Percentiles rank a stretch among this genome's conserved stretches.
phyloP scores from a whole-genome alignment of 2,888 invertebrate genomes.

The Creontiades dilutus region DNA sequence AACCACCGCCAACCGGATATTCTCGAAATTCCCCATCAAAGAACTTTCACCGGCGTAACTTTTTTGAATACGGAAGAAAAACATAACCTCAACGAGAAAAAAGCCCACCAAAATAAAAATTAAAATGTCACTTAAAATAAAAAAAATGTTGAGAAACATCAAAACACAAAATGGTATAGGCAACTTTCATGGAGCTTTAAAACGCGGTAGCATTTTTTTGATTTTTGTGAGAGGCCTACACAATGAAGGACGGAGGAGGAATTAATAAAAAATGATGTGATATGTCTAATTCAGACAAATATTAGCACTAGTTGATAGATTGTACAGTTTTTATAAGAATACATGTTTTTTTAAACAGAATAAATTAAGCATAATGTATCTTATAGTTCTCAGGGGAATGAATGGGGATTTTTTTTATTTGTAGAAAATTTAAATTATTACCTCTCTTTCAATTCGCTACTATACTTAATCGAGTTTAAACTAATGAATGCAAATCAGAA shows the following conservation, averaged over 20 bases:
- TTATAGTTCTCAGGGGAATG: not conserved
- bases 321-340: slow-evolving; percentile 38
- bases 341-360: not conserved
- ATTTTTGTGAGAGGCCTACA: not conserved
- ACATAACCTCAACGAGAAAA: not conserved
- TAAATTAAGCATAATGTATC: too few species aligned
- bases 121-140: not conserved
- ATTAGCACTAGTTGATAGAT: not conserved
- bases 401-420: not conserved
- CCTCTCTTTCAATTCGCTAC: too few species aligned
- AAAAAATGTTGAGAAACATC: not conserved
- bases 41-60: slow-evolving; percentile 50
- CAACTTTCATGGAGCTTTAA: slow-evolving; percentile 33
- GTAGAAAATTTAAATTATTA: too few species aligned
- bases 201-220: not conserved
- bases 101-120: not conserved
- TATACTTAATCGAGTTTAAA: too few species aligned
- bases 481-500: not conserved
- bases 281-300: slow-evolving; percentile 32
- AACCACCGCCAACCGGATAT: slow-evolving; percentile 70
- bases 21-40: slow-evolving; percentile 67
- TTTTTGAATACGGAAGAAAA: too few species aligned
- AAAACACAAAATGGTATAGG: not conserved
- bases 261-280: slow-evolving; percentile 12
- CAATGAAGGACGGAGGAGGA: not conserved